Percentiles rank a stretch among this genome's conserved stretches.
Evolutionary conservation across 1,140 invertebrate species (phyloP).

Genomic region (Trachymyrmex cornetzi): DNA sequence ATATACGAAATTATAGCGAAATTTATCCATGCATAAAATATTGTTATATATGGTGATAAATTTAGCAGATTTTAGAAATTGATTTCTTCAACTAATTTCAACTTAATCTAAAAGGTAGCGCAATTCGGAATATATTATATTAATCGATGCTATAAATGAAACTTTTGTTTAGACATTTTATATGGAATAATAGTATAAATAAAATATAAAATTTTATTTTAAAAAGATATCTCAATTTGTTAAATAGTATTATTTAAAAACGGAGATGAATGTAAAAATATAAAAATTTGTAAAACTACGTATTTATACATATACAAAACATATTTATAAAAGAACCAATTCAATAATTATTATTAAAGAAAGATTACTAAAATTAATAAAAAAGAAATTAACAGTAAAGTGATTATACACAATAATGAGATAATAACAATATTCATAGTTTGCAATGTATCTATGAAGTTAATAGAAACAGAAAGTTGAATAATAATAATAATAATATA

Average conservation of each 20-base stretch:
- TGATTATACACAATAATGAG: background rate
- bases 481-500: background rate
- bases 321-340: background rate
- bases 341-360: background rate
- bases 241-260: background rate
- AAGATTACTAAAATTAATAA: background rate
- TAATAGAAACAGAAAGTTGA: background rate
- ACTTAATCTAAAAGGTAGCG: background rate
- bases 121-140: slow-evolving; percentile 6
- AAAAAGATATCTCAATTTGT: background rate
- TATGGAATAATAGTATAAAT: background rate
- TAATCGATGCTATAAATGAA: background rate
- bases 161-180: background rate
- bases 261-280: background rate
- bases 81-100: background rate
- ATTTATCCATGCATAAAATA: background rate
- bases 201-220: slow-evolving; percentile 5
- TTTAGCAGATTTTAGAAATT: background rate
- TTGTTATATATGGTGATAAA: background rate
- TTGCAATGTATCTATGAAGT: background rate
- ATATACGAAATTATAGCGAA: background rate
- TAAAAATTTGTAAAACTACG: background rate
- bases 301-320: background rate
- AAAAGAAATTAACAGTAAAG: background rate
- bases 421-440: background rate